phyloP scores from a whole-genome alignment of 2,888 invertebrate genomes.

The Chymomyza procnemis region DNA sequence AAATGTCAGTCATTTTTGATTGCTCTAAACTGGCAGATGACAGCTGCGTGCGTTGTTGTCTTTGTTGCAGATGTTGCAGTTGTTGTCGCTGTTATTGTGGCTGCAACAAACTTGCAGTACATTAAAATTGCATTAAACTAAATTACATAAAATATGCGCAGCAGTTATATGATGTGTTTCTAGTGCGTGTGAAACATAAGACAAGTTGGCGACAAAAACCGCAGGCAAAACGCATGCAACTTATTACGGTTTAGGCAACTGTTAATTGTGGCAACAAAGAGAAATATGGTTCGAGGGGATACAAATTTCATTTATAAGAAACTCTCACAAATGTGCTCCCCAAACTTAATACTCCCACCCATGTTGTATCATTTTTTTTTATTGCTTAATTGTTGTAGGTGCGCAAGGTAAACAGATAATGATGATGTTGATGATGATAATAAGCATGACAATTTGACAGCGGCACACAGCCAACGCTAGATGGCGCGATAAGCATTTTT shows the following conservation, averaged over 20 bases:
- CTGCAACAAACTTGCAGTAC: slow-evolving; percentile 21
- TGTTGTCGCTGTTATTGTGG: slow-evolving; percentile 8
- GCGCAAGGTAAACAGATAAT: slow-evolving; percentile 18
- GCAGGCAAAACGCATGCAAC: slow-evolving; percentile 30
- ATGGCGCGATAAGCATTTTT: slow-evolving; percentile 34
- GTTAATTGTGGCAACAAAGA: background rate
- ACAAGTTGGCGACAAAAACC: slow-evolving; percentile 15
- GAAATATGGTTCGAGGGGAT: too few species aligned
- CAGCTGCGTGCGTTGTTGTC: background rate
- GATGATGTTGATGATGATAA: slow-evolving; percentile 42
- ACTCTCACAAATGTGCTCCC: too few species aligned
- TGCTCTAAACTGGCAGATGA: slow-evolving; percentile 39
- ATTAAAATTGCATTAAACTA: slow-evolving; percentile 57
- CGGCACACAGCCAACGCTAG: slow-evolving; percentile 26
- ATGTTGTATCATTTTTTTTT: background rate
- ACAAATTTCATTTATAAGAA: too few species aligned
- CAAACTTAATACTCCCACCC: too few species aligned
- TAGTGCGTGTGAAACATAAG: slow-evolving; percentile 4
- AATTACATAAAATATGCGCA: slow-evolving; percentile 37
- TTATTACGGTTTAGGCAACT: background rate
- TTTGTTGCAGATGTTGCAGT: slow-evolving; percentile 18
- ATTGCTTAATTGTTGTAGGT: slow-evolving; percentile 26
- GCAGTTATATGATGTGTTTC: slow-evolving; percentile 12
- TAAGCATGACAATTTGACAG: slow-evolving; percentile 18
- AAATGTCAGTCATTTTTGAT: slow-evolving; percentile 51